Evolutionary conservation across 2,797 vertebrate genomes (phyloP).

Genomic region (Meriones psammophilus): DNA sequence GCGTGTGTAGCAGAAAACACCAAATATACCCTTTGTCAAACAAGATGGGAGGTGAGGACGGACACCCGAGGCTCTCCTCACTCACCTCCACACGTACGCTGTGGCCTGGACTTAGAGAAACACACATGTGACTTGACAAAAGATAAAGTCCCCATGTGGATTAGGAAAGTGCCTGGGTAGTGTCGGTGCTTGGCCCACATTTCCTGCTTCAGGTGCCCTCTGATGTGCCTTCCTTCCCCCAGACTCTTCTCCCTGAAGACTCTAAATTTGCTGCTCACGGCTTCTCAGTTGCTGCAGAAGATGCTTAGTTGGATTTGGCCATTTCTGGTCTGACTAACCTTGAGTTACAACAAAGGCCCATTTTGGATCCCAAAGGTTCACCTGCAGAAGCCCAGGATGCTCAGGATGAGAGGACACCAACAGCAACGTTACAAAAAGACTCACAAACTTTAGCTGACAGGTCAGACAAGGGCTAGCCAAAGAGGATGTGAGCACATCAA

Average conservation of each 20-base stretch:
- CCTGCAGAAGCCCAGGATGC: not conserved
- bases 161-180: not conserved
- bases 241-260: not conserved
- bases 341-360: not conserved
- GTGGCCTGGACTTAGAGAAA: not conserved
- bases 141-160: not conserved
- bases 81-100: not conserved
- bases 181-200: too few species aligned
- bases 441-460: not conserved
- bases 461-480: not conserved
- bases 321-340: not conserved
- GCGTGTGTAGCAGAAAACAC: not conserved
- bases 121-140: not conserved
- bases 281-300: not conserved
- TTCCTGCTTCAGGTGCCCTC: too few species aligned
- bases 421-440: not conserved
- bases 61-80: not conserved
- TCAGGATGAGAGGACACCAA: not conserved
- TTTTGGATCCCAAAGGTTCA: constrained; percentile 1
- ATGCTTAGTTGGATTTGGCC: not conserved
- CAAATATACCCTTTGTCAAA: not conserved
- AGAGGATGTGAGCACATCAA: not conserved
- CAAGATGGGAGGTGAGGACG: not conserved
- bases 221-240: too few species aligned
- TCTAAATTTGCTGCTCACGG: not conserved